phyloP scores from a whole-genome alignment of 2,797 vertebrate genomes.

The Gallirallus australis region DNA sequence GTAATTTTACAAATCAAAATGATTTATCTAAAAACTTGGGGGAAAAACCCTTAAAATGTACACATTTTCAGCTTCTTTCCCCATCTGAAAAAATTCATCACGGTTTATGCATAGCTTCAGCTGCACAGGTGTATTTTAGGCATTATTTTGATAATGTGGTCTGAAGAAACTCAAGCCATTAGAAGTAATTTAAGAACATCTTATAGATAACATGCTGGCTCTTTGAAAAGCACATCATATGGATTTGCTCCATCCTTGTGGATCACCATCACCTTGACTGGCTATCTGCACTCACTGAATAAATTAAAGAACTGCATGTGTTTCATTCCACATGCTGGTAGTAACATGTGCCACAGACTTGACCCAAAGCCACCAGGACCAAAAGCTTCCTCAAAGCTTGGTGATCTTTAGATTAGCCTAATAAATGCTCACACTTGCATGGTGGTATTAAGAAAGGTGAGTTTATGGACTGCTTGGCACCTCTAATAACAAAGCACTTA shows the following conservation, averaged over 20 bases:
- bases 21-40: background rate
- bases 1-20: background rate
- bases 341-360: fast-evolving
- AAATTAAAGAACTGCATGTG: background rate
- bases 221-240: background rate
- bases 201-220: background rate
- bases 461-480: background rate
- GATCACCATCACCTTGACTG: background rate
- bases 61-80: background rate
- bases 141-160: background rate
- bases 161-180: background rate
- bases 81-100: background rate
- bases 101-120: background rate
- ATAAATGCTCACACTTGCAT: background rate
- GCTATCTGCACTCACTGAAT: background rate
- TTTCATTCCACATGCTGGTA: fast-evolving
- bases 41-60: background rate
- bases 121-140: background rate
- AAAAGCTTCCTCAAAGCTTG: background rate
- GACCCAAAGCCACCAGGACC: background rate
- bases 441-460: background rate
- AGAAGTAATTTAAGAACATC: background rate
- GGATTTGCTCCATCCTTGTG: background rate
- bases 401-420: background rate
- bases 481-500: background rate